Percentiles rank a stretch among this genome's conserved stretches.
These are phyloP conservation scores for Chaunax sp. DNA, from an alignment of 2,797 vertebrate genomes.

Conservation along the genomic window DNA sequence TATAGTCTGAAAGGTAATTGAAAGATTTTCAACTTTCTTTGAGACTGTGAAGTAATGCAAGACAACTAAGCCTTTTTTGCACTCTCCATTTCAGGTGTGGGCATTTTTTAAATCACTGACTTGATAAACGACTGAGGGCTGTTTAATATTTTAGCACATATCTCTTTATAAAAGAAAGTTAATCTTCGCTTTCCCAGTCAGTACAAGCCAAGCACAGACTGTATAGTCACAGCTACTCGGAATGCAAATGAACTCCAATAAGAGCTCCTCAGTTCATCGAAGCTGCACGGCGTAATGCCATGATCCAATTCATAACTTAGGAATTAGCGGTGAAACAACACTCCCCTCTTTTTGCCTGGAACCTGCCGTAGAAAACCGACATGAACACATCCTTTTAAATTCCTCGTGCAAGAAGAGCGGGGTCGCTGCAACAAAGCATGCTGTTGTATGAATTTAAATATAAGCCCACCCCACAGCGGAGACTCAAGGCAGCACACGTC, in stretches of 20 bases:
- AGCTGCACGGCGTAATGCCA: slow-evolving; percentile 37
- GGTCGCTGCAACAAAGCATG: slow-evolving; percentile 47
- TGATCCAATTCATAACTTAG: slow-evolving; percentile 43
- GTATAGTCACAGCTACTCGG: slow-evolving; percentile 25
- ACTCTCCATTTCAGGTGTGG: slow-evolving; percentile 19
- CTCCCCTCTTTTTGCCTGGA: slow-evolving; percentile 18
- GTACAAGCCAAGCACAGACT: slow-evolving; percentile 38
- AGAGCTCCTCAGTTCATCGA: slow-evolving; percentile 47
- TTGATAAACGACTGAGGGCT: slow-evolving; percentile 42
- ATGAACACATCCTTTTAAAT: slow-evolving; percentile 56
- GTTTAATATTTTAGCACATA: slow-evolving; percentile 62
- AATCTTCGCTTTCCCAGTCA: too few relatives aligned
- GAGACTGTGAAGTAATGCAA: slow-evolving; percentile 24
- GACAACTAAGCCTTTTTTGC: slow-evolving; percentile 41
- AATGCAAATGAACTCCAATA: slow-evolving; percentile 60
- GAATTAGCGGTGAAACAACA: slow-evolving; percentile 38
- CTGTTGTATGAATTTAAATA: slow-evolving; percentile 52
- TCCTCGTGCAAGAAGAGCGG: slow-evolving; percentile 46
- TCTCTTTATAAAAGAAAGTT: slow-evolving; percentile 54
- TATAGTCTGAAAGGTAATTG: slow-evolving; percentile 27
- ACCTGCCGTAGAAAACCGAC: slow-evolving; percentile 45
- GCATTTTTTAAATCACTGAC: slow-evolving; percentile 32
- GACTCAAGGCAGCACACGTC: neutral
- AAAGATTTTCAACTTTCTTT: slow-evolving; percentile 35
- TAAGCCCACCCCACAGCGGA: slow-evolving; percentile 46